Conservation (phyloP, 2,113 vertebrate species). For the Camelus dromedarius region DNA sequence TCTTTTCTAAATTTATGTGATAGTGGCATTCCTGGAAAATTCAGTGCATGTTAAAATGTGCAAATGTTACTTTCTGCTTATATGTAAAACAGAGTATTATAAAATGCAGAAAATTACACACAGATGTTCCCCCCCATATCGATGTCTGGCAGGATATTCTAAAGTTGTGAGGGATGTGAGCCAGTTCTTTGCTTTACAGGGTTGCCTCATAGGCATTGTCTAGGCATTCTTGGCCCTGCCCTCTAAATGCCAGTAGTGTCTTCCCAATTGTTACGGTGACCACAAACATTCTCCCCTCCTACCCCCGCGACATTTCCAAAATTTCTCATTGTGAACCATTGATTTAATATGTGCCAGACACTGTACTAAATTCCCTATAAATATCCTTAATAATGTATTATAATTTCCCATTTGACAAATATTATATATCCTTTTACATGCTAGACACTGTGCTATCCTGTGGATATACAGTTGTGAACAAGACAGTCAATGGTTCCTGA, state of each 20-base stretch:
- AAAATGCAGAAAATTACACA: neutral
- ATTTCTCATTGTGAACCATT: neutral
- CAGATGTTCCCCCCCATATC: neutral
- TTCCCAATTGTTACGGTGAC: neutral
- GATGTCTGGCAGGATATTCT: neutral
- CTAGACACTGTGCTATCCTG: neutral
- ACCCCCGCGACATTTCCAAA: neutral
- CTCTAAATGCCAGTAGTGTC: neutral
- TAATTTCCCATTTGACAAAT: neutral
- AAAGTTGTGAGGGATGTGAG: neutral
- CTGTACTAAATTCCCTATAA: neutral
- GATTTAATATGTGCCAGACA: neutral
- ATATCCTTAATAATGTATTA: neutral
- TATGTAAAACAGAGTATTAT: neutral
- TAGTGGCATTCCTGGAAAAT: slow-evolving; percentile 27
- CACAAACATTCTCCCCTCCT: neutral
- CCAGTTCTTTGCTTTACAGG: neutral
- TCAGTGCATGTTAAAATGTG: slow-evolving; percentile 7
- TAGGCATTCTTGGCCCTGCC: neutral
- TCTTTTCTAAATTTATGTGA: slow-evolving; percentile 45
- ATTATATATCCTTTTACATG: neutral
- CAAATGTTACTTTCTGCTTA: slow-evolving; percentile 5
- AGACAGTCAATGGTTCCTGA: neutral
- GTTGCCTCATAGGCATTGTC: neutral
- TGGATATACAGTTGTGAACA: neutral